Conservation (phyloP, 2,888 invertebrate genomes). For the Arrhopalites spinosus region DNA sequence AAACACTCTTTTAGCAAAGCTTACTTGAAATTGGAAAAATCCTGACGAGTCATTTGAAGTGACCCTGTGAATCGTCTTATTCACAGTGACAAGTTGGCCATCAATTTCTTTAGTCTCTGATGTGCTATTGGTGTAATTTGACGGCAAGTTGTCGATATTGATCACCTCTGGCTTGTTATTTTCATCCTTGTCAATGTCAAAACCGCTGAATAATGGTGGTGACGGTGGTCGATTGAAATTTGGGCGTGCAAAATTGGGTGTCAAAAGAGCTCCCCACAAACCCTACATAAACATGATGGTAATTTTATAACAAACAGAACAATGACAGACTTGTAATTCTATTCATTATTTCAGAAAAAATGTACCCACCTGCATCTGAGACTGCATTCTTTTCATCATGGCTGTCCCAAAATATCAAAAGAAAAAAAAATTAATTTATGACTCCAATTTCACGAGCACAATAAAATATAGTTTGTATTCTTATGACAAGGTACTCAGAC, state of each 20-base stretch:
- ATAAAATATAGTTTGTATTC: background rate
- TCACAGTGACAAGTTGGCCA: conserved; percentile 52
- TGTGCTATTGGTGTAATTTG: conserved; percentile 53
- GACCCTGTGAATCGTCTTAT: conserved; percentile 53
- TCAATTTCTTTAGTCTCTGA: conserved; percentile 54
- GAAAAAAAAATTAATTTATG: background rate
- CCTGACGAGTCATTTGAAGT: conserved; percentile 49
- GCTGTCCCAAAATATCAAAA: conserved; percentile 36
- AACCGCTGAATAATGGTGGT: background rate
- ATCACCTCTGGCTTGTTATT: conserved; percentile 19
- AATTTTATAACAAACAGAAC: too few relatives aligned
- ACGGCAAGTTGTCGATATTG: conserved; percentile 48
- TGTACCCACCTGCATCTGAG: conserved; percentile 54
- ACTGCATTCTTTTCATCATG: conserved; percentile 52
- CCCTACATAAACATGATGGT: too few relatives aligned
- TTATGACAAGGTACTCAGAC: conserved; percentile 1
- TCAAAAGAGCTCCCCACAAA: conserved; percentile 40
- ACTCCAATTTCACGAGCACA: too few relatives aligned
- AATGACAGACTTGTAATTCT: too few relatives aligned
- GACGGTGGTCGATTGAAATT: conserved; percentile 43
- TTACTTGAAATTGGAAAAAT: conserved; percentile 54
- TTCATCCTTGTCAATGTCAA: conserved; percentile 24
- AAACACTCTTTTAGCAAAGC: background rate
- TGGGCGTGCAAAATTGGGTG: conserved; percentile 20
- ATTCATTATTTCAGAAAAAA: too few relatives aligned